Base-by-base conservation (phyloP, 2,113 vertebrate genomes). In the Corythaixoides concolor region DNA sequence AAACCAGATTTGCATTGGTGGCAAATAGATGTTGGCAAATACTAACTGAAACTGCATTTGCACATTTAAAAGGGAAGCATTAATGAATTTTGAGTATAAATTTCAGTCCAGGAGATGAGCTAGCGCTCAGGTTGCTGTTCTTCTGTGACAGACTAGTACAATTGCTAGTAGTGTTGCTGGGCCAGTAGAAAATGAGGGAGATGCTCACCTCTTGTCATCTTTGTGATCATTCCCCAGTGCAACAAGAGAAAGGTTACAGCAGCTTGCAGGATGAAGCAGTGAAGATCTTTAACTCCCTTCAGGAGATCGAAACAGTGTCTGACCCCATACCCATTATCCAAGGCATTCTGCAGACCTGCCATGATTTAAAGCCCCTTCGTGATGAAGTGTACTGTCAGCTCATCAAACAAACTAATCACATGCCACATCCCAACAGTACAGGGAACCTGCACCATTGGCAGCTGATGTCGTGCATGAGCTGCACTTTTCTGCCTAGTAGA, bases 321-420 rank as follows among this genome's bases (percentile, higher is more conserved):
- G 99, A 99, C 97, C 98, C 99, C 7, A 98, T 99, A 90, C 98
- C 99, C 95, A 99, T 99, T 89, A 99, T 99, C 90, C 99, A 99
- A 97, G 99, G 99, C 95, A 99, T 99, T 95, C 97, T 99, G 96
- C 99, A 99, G 97, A 99, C 99, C 83, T 99, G 99, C 97, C 99
- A 99, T 58, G 99, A 99, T 96, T 98, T 99, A 93, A 98, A 98
- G 73, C 98, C 98, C 21, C 98, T 99, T 84, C 98, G 99, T 77
- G 99, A 99, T 59, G 99, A 99, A 97, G 98, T 99, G 12, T 99
- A 99, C 88, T 99, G 99, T 93, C 99, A 99, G 98, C 98, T 99
- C 94, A 99, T 99, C 98, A 99, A 99, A 95, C 99, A 99, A 97
- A 99, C 99, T 86, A 99, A 99, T 97, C 98, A 99, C n/a, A 98